Base-by-base conservation (phyloP, 2,113 vertebrate species). In the Pongo abelii region DNA sequence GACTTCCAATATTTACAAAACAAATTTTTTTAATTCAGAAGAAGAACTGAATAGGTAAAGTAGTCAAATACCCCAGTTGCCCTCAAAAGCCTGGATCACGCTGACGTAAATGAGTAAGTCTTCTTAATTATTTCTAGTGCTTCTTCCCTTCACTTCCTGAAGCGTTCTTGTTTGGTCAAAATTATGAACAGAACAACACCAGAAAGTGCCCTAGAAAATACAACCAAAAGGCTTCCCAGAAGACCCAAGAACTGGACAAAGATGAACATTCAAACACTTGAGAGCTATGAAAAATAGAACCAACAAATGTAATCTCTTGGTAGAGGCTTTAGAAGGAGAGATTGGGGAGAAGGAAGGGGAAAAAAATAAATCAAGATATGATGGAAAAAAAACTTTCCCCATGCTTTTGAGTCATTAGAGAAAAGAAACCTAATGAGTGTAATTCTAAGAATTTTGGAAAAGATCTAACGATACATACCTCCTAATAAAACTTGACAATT, bases 11-110 rank as follows among this genome's bases (percentile, higher is more conserved):
- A 23, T n/a, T 79, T 32, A 20, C 17, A 35, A 35, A 32, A 64
- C 52, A 55, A 25, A 22, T 38, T 4, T 2, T 46, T 2, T 70
- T 48, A 52, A 35, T 38, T 70, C 6, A 10, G 18, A 86, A 78
- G 57, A 69, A 87, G 32, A 48, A 48, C 48, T 4, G 20, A 40
- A n/a, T 30, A 52, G 8, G 46, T 20, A 35, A 0, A 4, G 6
- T 8, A 3, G 22, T 38, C 9, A 0, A 9, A 22, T 18, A 2
- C 48, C 32, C 38, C 3, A 14, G 8, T 25, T 64, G 18, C 20
- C 43, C 79, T 43, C 78, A 38, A 12, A 50, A 22, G 84, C 30
- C 3, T 1, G 3, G 27, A 8, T 14, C 0, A 27, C 27, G 0
- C 59, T 69, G 35, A 6, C 0, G 6, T 11, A 46, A 32, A 57